These are phyloP conservation scores for Barbus barbus DNA, from an alignment of 2,113 vertebrate genomes.

Conservation along the genomic window DNA sequence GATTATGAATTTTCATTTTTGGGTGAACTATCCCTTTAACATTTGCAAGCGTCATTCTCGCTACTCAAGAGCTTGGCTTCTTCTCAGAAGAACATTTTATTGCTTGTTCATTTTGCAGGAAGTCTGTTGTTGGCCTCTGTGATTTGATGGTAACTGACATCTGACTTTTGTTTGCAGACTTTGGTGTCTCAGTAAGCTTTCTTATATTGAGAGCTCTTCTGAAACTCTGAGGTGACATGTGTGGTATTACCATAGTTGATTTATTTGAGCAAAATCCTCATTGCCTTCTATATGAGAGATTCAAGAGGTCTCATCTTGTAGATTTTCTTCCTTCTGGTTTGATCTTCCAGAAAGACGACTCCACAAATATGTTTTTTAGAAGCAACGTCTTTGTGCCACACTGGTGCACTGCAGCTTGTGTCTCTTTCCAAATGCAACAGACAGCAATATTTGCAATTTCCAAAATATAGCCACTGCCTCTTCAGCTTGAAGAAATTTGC, in stretches of 20 bases:
- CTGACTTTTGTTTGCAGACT: too few relatives aligned
- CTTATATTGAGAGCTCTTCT: neutral
- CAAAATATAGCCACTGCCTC: constrained; percentile 1
- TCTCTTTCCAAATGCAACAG: constrained; percentile 17
- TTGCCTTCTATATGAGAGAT: neutral
- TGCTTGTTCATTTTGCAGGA: too few relatives aligned
- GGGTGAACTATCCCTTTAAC: too few relatives aligned
- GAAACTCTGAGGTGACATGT: neutral
- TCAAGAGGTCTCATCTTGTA: neutral
- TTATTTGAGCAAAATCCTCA: neutral
- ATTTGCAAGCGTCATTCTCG: too few relatives aligned
- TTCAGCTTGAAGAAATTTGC: constrained; percentile 14
- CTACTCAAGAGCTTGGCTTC: too few relatives aligned
- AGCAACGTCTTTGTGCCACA: neutral
- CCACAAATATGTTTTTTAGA: neutral
- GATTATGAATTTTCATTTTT: too few relatives aligned
- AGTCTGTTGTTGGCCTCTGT: too few relatives aligned
- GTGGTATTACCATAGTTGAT: too few relatives aligned
- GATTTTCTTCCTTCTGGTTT: neutral
- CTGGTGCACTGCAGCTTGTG: neutral
- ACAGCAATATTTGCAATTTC: constrained; percentile 3
- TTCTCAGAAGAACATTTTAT: too few relatives aligned
- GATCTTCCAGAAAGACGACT: neutral
- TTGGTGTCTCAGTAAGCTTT: too few relatives aligned
- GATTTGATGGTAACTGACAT: too few relatives aligned